A percentile compares a stretch with the other conserved stretches of the same genome.
phyloP scores from a whole-genome alignment of 2,888 invertebrate genomes.

The Plagiodera versicolora region DNA sequence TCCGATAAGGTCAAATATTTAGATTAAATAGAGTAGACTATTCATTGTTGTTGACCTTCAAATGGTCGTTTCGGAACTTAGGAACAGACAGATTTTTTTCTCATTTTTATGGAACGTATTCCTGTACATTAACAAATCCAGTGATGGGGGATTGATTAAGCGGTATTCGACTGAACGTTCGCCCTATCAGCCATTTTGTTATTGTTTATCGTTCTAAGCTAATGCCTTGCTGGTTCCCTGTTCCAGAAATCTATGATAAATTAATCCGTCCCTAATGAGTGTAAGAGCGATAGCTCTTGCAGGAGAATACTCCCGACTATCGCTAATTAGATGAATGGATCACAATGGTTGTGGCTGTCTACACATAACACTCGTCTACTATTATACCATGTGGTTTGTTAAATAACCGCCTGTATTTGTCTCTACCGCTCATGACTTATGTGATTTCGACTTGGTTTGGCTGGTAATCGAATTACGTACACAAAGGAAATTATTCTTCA shows the following conservation, averaged over 20 bases:
- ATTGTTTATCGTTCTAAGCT: slow-evolving; percentile 28
- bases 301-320: slow-evolving; percentile 53
- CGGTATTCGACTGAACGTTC: background rate
- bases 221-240: slow-evolving; percentile 23
- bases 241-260: slow-evolving; percentile 50
- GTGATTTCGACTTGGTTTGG: background rate
- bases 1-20: too few relatives aligned
- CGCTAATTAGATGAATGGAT: slow-evolving; percentile 56
- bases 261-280: slow-evolving; percentile 57
- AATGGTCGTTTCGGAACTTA: too few relatives aligned
- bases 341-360: slow-evolving; percentile 46
- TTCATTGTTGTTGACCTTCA: too few relatives aligned
- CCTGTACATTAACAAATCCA: too few relatives aligned
- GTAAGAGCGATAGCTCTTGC: slow-evolving; percentile 57
- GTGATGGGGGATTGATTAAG: background rate
- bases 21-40: too few relatives aligned
- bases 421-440: slow-evolving; percentile 24
- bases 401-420: slow-evolving; percentile 51
- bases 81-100: too few relatives aligned
- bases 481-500: too few relatives aligned
- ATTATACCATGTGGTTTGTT: slow-evolving; percentile 51
- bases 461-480: background rate
- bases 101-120: too few relatives aligned
- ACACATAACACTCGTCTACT: slow-evolving; percentile 50
- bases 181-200: slow-evolving; percentile 24